Conservation (phyloP, 2,797 vertebrate species). For the Saxicola maurus region DNA sequence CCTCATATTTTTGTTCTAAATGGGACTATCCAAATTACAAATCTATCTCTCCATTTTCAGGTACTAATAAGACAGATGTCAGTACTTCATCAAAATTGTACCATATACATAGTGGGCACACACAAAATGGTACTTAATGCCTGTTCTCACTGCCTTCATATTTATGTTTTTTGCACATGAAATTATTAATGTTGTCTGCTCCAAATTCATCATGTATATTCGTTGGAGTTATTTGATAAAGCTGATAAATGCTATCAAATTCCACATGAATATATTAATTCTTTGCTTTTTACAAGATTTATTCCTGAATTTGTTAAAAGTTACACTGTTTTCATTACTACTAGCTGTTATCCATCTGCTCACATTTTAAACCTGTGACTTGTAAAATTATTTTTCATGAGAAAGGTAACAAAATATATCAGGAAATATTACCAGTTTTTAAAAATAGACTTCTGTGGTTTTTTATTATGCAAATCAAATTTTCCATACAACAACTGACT, state of each 20-base stretch:
- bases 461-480: background rate
- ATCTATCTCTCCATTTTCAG: background rate
- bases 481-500: background rate
- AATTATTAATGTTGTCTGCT: background rate
- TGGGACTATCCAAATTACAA: background rate
- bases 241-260: background rate
- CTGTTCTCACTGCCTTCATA: background rate
- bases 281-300: background rate
- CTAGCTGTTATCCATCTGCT: background rate
- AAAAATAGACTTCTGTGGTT: background rate
- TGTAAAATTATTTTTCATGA: background rate
- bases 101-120: background rate
- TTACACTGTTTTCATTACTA: background rate
- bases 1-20: accelerated
- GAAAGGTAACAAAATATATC: background rate
- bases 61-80: background rate
- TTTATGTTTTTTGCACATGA: background rate
- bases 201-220: background rate
- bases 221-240: background rate
- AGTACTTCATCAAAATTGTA: background rate
- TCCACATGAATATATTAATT: background rate
- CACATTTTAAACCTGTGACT: background rate
- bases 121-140: background rate
- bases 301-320: background rate
- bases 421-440: background rate